These are phyloP conservation scores for Rattus rattus DNA, from an alignment of 2,113 vertebrate species.

Conservation along the genomic window DNA sequence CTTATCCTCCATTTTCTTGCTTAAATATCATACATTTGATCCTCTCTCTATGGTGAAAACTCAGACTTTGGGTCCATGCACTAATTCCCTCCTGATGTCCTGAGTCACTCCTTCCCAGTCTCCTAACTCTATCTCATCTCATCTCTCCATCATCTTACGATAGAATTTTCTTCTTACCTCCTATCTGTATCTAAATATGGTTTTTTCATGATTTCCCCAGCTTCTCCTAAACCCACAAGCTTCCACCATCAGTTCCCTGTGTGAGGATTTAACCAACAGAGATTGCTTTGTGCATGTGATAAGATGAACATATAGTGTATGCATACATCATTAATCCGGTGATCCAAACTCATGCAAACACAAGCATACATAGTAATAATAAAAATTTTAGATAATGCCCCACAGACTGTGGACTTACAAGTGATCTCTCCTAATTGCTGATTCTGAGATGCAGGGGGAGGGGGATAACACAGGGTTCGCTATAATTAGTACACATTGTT, in stretches of 20 bases:
- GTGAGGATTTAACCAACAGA: not conserved
- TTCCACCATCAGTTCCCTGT: not conserved
- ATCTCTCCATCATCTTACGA: not conserved
- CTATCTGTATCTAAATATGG: not conserved
- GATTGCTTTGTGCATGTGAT: not conserved
- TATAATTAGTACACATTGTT: conserved; percentile 74
- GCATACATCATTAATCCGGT: too few species aligned
- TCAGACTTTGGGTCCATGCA: not conserved
- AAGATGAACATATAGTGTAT: not conserved
- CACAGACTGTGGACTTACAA: conserved; percentile 53
- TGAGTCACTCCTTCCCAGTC: not conserved
- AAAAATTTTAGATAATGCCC: conserved; percentile 32
- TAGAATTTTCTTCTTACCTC: not conserved
- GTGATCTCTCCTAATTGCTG: conserved; percentile 30
- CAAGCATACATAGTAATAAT: not conserved
- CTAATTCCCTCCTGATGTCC: not conserved
- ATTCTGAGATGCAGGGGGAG: conserved; percentile 37
- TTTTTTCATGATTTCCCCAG: too few species aligned
- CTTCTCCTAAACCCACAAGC: not conserved
- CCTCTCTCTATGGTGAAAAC: not conserved
- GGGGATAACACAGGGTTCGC: not conserved
- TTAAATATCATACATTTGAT: not conserved
- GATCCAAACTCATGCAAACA: not conserved
- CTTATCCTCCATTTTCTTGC: not conserved
- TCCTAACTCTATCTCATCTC: not conserved